phyloP scores from a whole-genome alignment of 2,797 vertebrate species.

The Notoglanidium macrostoma region DNA sequence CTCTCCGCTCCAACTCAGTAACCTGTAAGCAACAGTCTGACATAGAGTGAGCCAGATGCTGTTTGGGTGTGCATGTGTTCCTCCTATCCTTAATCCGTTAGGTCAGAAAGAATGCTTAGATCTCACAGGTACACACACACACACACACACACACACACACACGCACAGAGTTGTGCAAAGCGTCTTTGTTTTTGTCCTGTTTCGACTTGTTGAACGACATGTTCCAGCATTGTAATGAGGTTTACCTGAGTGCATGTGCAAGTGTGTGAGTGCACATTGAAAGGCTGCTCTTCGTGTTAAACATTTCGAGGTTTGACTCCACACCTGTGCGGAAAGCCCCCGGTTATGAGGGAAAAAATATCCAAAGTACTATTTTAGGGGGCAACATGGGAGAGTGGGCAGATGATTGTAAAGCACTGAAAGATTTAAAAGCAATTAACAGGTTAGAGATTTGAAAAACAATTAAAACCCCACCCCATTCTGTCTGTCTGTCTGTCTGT shows the following conservation, averaged over 20 bases:
- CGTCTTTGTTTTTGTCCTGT: slow-evolving; percentile 54
- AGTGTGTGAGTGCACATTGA: slow-evolving; percentile 20
- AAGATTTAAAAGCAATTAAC: slow-evolving; percentile 14
- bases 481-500: slow-evolving; percentile 7
- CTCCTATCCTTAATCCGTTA: slow-evolving; percentile 36
- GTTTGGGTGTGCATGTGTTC: slow-evolving; percentile 29
- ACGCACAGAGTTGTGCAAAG: slow-evolving; percentile 16
- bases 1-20: background rate
- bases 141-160: slow-evolving; percentile 22
- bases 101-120: slow-evolving; percentile 44
- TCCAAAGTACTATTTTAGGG: slow-evolving; percentile 10
- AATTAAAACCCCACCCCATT: background rate
- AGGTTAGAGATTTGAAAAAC: slow-evolving; percentile 18
- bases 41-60: slow-evolving; percentile 4
- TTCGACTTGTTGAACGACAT: slow-evolving; percentile 55
- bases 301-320: slow-evolving; percentile 45
- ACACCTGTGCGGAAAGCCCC: slow-evolving; percentile 53
- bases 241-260: slow-evolving; percentile 38
- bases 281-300: slow-evolving; percentile 36
- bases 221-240: slow-evolving; percentile 48
- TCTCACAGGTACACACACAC: slow-evolving; percentile 1
- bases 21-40: slow-evolving; percentile 8
- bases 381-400: background rate
- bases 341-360: background rate
- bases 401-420: slow-evolving; percentile 18